Evolutionary conservation across 2,113 vertebrate genomes (phyloP).

Genomic region (Turnix velox): DNA sequence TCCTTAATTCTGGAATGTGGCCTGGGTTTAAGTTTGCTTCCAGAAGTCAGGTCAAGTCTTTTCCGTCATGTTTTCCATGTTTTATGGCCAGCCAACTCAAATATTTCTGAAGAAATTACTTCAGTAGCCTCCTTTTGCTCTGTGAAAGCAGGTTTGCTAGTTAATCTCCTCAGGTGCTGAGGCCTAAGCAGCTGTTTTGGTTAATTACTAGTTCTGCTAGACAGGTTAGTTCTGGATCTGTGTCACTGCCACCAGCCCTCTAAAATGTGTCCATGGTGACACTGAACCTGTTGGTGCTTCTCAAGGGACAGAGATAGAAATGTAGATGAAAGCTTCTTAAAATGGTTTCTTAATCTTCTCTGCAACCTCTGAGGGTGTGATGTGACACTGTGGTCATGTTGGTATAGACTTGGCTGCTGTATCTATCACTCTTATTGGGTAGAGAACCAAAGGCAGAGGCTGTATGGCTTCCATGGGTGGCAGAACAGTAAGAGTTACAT

Average conservation of each 20-base stretch:
- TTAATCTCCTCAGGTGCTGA: not conserved
- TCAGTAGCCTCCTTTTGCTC: not conserved
- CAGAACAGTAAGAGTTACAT: not conserved
- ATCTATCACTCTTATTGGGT: not conserved
- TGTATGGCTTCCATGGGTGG: not conserved
- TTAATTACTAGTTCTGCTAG: not conserved
- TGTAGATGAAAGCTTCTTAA: not conserved
- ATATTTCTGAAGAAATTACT: not conserved
- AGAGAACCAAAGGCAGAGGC: not conserved
- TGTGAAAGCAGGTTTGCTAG: not conserved
- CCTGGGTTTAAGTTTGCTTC: not conserved
- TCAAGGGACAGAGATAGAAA: not conserved
- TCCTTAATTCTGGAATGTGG: not conserved
- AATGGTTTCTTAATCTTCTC: not conserved
- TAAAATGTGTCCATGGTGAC: not conserved
- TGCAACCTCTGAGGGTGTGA: not conserved
- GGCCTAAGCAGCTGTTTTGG: not conserved
- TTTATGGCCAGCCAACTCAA: not conserved
- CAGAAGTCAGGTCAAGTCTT: not conserved
- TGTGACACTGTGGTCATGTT: accelerated
- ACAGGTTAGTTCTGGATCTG: not conserved
- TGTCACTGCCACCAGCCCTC: not conserved
- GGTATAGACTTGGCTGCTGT: not conserved
- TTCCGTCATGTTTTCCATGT: not conserved
- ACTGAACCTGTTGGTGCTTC: not conserved